phyloP scores from a whole-genome alignment of 2,888 invertebrate species.

The Drosophila emarginata region DNA sequence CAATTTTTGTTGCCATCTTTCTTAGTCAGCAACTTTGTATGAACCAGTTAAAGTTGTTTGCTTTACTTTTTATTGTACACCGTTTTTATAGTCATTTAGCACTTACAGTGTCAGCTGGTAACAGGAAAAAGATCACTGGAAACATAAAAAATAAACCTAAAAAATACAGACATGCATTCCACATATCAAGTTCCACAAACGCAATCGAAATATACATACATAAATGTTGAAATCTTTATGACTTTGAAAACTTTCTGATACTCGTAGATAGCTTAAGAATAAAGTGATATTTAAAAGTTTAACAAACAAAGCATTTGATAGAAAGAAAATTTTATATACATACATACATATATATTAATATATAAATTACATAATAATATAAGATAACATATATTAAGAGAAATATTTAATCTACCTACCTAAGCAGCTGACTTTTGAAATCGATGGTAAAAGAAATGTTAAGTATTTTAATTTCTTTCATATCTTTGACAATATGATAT shows the following conservation, averaged over 20 bases:
- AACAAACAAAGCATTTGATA: no score
- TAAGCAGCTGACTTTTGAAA: no score
- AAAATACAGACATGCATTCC: neutral
- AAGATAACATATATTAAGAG: no score
- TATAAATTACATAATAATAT: no score
- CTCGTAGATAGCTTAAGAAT: neutral
- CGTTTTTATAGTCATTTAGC: slow-evolving; percentile 44
- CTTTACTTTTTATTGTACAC: slow-evolving; percentile 29
- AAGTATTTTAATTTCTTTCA: neutral
- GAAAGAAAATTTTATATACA: no score
- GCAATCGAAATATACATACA: neutral
- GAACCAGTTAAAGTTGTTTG: slow-evolving; percentile 22
- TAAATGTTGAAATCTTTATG: neutral
- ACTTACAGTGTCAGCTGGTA: slow-evolving; percentile 45
- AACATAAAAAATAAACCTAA: neutral
- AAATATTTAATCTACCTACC: no score
- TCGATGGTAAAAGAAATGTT: neutral
- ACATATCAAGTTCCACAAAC: neutral
- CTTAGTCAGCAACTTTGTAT: neutral
- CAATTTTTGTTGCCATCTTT: neutral
- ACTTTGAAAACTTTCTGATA: neutral
- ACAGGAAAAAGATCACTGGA: slow-evolving; percentile 21
- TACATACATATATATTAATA: no score
- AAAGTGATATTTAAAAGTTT: neutral
- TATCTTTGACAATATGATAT: neutral